Evolutionary conservation across 2,888 invertebrate species (phyloP).

Genomic region (Stenichneumon culpator): DNA sequence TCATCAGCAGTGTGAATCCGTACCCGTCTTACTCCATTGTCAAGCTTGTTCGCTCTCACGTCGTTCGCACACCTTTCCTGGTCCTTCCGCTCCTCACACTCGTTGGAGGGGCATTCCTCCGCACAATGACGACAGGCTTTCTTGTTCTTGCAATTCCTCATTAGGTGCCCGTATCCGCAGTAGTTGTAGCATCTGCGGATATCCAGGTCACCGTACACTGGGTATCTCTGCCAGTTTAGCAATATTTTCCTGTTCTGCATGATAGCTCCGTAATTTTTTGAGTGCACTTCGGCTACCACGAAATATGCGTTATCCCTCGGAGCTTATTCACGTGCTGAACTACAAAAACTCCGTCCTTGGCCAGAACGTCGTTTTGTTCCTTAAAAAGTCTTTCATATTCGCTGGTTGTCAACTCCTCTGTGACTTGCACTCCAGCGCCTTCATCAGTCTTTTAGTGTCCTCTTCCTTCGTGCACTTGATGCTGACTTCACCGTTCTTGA

Average conservation of each 20-base stretch:
- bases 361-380: no score
- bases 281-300: not conserved
- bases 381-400: no score
- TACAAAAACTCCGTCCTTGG: no score
- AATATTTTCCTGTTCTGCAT: not conserved
- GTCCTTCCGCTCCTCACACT: not conserved
- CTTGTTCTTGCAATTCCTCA: slow-evolving; percentile 1
- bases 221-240: slow-evolving; percentile 8
- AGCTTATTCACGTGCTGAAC: no score
- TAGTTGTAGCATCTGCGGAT: slow-evolving; percentile 24
- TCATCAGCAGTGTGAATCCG: not conserved
- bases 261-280: not conserved
- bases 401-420: no score
- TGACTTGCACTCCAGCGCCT: no score
- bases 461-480: no score
- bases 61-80: slow-evolving; percentile 9
- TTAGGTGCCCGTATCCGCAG: slow-evolving; percentile 27
- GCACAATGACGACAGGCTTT: slow-evolving; percentile 23
- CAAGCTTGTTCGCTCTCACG: not conserved
- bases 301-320: not conserved
- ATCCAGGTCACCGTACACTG: not conserved
- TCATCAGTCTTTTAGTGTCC: no score
- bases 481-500: no score
- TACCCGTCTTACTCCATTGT: not conserved
- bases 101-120: not conserved